These are phyloP conservation scores for Lithophane ornitopus DNA, from an alignment of 2,888 invertebrate species.

Conservation along the genomic window DNA sequence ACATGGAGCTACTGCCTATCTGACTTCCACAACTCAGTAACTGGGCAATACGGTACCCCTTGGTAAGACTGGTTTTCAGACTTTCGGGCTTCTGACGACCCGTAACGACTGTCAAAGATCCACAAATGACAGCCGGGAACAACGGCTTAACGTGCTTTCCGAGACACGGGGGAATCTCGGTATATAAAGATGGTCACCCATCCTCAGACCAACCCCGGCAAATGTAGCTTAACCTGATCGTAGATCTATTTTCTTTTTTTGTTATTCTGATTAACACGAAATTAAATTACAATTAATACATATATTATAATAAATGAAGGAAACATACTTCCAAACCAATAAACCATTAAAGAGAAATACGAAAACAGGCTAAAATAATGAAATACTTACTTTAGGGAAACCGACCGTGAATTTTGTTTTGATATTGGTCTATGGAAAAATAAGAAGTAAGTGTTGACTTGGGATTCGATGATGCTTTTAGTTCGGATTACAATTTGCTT, in stretches of 20 bases:
- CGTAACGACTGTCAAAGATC: no score
- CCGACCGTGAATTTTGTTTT: constrained; percentile 46
- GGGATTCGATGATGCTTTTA: constrained; percentile 69
- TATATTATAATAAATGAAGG: background rate
- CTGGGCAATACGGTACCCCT: no score
- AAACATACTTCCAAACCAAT: constrained; percentile 13
- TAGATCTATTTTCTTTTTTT: background rate
- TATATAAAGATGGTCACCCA: no score
- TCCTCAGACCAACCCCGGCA: no score
- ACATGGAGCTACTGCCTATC: no score
- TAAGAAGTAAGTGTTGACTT: constrained; percentile 62
- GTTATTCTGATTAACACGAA: background rate
- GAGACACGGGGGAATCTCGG: no score
- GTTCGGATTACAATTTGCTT: constrained; percentile 70
- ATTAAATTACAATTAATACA: constrained; percentile 4
- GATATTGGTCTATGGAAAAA: constrained; percentile 57
- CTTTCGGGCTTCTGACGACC: no score
- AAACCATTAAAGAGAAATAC: constrained; percentile 6
- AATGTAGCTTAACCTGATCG: no score
- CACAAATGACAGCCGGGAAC: no score
- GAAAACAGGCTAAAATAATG: constrained; percentile 21
- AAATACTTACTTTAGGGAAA: constrained; percentile 27
- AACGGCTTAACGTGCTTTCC: no score
- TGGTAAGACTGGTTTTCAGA: no score
- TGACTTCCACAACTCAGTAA: no score